Evolutionary conservation across 2,797 vertebrate genomes (phyloP).

Genomic region (Chiroxiphia lanceolata): DNA sequence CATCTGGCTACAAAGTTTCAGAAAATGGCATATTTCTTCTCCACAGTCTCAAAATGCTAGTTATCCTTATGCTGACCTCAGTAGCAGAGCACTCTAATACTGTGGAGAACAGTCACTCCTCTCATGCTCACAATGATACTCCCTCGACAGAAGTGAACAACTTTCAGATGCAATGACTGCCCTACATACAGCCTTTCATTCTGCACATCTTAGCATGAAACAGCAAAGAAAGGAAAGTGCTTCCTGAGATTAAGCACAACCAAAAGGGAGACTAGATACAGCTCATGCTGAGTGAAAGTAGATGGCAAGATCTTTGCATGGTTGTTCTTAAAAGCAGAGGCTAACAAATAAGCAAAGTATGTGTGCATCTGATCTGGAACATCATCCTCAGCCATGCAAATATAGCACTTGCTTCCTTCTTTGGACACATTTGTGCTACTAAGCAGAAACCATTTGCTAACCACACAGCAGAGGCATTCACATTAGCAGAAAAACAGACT

Average conservation of each 20-base stretch:
- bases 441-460: slow-evolving; percentile 36
- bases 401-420: slow-evolving; percentile 42
- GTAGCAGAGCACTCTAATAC: neutral
- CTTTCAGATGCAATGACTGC: neutral
- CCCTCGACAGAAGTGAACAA: neutral
- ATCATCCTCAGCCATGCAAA: neutral
- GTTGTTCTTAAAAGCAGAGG: neutral
- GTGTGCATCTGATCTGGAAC: neutral
- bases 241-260: neutral
- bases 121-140: fast-evolving
- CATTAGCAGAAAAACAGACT: slow-evolving; percentile 28
- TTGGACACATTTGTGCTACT: slow-evolving; percentile 7
- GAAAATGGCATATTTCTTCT: neutral
- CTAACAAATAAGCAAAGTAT: neutral
- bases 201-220: neutral
- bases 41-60: neutral
- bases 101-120: neutral
- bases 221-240: neutral
- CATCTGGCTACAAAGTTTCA: neutral
- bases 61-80: neutral
- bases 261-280: neutral
- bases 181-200: neutral
- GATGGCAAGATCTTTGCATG: neutral
- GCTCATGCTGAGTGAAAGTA: neutral
- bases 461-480: slow-evolving; percentile 16